Evolutionary conservation across 2,113 vertebrate species (phyloP).

Genomic region (Neolamprologus ventralis): DNA sequence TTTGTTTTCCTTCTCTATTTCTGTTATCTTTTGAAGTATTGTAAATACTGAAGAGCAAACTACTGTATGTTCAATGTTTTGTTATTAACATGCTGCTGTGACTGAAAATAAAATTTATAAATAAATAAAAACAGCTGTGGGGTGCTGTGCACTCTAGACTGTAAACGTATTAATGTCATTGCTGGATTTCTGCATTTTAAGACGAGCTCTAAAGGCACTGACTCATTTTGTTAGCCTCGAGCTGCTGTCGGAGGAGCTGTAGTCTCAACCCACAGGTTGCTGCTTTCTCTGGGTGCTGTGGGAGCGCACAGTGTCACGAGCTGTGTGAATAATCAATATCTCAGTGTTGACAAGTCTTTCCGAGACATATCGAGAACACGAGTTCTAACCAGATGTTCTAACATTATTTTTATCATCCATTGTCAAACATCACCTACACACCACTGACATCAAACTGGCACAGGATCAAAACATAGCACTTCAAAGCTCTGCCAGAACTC

Average conservation of each 20-base stretch:
- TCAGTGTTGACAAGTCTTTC: background rate
- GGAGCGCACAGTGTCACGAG: background rate
- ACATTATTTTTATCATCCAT: background rate
- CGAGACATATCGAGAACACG: rapidly evolving
- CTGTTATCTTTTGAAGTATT: rapidly evolving
- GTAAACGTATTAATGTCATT: background rate
- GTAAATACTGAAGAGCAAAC: too few relatives aligned
- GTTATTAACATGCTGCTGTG: too few relatives aligned
- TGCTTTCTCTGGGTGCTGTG: background rate
- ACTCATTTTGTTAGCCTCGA: background rate
- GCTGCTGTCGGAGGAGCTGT: background rate
- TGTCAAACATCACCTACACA: background rate
- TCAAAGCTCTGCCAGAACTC: background rate
- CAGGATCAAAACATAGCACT: background rate
- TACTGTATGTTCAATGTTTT: too few relatives aligned
- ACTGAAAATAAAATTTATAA: too few relatives aligned
- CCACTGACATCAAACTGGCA: background rate
- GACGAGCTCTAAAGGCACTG: rapidly evolving
- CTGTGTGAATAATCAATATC: background rate
- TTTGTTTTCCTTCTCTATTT: too few relatives aligned
- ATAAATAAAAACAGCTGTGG: background rate
- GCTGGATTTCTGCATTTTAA: background rate
- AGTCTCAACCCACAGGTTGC: background rate
- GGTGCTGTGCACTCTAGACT: rapidly evolving
- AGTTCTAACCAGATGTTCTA: background rate